These are phyloP conservation scores for Drepanosiphum platanoidis DNA, from an alignment of 2,888 invertebrate species.

Conservation along the genomic window DNA sequence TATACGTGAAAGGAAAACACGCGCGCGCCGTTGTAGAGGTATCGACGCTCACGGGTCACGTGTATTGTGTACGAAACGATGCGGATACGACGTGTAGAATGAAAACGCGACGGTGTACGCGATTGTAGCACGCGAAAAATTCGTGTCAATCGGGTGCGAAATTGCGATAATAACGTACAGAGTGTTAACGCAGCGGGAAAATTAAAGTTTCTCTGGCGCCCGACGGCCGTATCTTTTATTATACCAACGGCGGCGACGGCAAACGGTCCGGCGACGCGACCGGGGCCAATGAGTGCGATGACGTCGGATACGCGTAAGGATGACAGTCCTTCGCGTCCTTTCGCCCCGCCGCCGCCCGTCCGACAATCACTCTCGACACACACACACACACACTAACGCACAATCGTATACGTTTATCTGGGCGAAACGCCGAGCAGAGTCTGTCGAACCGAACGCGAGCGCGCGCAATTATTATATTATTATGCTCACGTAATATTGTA, in stretches of 20 bases:
- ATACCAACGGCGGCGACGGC: not conserved
- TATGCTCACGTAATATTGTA: no score
- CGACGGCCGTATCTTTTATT: not conserved
- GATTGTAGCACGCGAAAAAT: not conserved
- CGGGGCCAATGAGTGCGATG: constrained; percentile 1
- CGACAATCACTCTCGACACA: not conserved
- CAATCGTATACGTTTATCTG: not conserved
- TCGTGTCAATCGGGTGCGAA: not conserved
- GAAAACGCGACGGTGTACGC: no score
- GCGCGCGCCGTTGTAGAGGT: no score
- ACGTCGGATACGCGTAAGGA: not conserved
- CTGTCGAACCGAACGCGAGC: no score
- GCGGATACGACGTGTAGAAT: no score
- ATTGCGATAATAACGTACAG: not conserved
- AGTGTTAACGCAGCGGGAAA: not conserved
- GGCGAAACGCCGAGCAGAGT: no score
- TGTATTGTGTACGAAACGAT: no score
- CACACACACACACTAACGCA: not conserved
- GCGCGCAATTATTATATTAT: no score
- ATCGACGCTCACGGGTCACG: not conserved
- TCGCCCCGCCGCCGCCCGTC: not conserved
- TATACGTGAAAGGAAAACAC: no score
- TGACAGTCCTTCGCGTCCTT: not conserved
- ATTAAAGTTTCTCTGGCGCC: not conserved
- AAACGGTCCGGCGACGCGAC: not conserved